Percentiles rank a stretch among this genome's conserved stretches.
phyloP scores from a whole-genome alignment of 2,113 vertebrate genomes.

The Mobula hypostoma region DNA sequence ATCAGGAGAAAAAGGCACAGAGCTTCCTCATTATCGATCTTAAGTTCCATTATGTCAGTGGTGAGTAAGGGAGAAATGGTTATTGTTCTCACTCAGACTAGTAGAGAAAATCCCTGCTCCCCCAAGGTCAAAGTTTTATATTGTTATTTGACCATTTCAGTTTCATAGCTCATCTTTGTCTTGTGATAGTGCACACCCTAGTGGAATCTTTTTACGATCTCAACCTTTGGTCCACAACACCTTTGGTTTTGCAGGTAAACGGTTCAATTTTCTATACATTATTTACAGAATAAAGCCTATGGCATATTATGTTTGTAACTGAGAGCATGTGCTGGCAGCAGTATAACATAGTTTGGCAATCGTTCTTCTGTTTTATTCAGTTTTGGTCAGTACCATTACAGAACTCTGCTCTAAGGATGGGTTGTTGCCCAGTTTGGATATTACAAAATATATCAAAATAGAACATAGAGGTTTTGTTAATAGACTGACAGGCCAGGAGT shows the following conservation, averaged over 20 bases:
- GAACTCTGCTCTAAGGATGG: not conserved
- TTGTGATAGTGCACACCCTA: conserved; percentile 27
- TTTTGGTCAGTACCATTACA: not conserved
- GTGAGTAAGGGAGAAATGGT: no score
- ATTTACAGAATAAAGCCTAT: not conserved
- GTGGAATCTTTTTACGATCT: not conserved
- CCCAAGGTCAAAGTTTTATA: not conserved
- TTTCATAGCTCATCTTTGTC: not conserved
- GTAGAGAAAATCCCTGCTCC: no score
- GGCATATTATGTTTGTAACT: no score
- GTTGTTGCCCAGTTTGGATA: not conserved
- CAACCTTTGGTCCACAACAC: not conserved
- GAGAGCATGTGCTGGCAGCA: not conserved
- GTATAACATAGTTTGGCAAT: not conserved
- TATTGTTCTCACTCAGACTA: no score
- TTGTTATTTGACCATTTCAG: not conserved
- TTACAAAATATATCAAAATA: not conserved
- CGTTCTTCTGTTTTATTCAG: not conserved
- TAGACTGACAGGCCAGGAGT: not conserved
- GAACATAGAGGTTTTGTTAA: no score
- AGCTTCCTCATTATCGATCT: no score
- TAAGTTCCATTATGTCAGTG: no score
- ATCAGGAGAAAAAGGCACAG: no score
- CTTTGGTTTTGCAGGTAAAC: no score
- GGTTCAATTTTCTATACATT: not conserved